Conservation (phyloP, 92 coral and sea anemone genomes). For the Siderastrea radians region DNA sequence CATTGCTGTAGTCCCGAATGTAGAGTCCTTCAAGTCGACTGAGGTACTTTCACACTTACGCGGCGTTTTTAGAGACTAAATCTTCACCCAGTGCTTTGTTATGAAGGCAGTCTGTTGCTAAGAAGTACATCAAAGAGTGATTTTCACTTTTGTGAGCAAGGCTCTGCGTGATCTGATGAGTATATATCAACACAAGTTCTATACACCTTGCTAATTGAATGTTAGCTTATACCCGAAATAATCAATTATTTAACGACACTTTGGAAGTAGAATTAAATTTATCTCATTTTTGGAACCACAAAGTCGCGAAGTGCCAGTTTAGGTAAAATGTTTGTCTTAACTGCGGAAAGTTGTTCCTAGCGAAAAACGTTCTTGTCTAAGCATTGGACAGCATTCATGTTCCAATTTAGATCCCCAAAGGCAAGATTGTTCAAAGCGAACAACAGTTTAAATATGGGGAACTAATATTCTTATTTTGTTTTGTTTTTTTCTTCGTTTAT, state of each 20-base stretch:
- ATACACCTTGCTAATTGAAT: slow-evolving; percentile 11
- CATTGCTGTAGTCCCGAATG: neutral
- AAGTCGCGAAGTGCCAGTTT: neutral
- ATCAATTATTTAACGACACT: slow-evolving; percentile 23
- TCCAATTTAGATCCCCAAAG: no score
- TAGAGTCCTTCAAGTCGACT: neutral
- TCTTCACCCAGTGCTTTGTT: neutral
- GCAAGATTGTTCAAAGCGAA: no score
- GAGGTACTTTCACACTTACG: neutral
- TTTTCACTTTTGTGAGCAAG: slow-evolving; percentile 16
- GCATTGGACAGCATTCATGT: neutral
- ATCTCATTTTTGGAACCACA: slow-evolving; percentile 12
- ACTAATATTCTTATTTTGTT: no score
- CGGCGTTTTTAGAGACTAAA: neutral
- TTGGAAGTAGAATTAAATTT: neutral
- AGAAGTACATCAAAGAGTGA: slow-evolving; percentile 1
- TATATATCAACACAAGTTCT: slow-evolving; percentile 8
- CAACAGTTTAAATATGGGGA: no score
- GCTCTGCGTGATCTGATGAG: slow-evolving; percentile 30
- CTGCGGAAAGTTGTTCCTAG: no score
- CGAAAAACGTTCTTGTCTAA: neutral
- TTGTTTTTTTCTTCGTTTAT: neutral
- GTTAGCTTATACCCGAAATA: neutral
- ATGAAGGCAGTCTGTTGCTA: slow-evolving; percentile 7
- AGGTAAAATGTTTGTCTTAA: neutral